These are phyloP conservation scores for Xyrauchen texanus DNA, from an alignment of 2,113 vertebrate species.

Conservation along the genomic window DNA sequence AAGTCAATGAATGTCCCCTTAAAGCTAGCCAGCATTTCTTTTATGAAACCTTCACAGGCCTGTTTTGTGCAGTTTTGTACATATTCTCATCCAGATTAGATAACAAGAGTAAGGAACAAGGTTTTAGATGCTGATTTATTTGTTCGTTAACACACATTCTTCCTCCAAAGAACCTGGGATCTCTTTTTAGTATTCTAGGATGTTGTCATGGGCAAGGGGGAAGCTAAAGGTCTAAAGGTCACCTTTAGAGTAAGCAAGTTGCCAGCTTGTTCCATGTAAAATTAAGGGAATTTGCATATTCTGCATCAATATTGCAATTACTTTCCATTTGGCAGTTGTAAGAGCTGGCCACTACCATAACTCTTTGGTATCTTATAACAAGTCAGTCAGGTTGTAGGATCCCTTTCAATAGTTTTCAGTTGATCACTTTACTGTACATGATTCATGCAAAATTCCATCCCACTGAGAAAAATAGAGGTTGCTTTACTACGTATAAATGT, in stretches of 20 bases:
- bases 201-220: slow-evolving; percentile 12
- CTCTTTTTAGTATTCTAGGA: slow-evolving; percentile 31
- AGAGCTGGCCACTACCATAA: not conserved
- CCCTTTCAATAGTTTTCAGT: no score
- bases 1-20: slow-evolving; percentile 81
- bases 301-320: slow-evolving; percentile 14
- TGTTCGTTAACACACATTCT: slow-evolving; percentile 61
- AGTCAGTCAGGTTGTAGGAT: not conserved
- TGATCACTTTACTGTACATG: no score
- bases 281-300: slow-evolving; percentile 12
- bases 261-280: not conserved
- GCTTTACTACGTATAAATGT: no score
- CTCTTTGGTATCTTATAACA: not conserved
- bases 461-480: no score
- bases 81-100: slow-evolving; percentile 69
- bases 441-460: no score
- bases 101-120: slow-evolving; percentile 68
- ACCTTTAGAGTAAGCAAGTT: not conserved
- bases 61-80: slow-evolving; percentile 71
- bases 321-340: not conserved
- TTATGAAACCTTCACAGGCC: slow-evolving; percentile 77
- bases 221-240: slow-evolving; percentile 21
- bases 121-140: slow-evolving; percentile 64
- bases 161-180: slow-evolving; percentile 41
- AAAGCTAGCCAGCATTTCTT: slow-evolving; percentile 76